Base-by-base conservation (phyloP, 1,140 invertebrate species). In the Asobara japonica region DNA sequence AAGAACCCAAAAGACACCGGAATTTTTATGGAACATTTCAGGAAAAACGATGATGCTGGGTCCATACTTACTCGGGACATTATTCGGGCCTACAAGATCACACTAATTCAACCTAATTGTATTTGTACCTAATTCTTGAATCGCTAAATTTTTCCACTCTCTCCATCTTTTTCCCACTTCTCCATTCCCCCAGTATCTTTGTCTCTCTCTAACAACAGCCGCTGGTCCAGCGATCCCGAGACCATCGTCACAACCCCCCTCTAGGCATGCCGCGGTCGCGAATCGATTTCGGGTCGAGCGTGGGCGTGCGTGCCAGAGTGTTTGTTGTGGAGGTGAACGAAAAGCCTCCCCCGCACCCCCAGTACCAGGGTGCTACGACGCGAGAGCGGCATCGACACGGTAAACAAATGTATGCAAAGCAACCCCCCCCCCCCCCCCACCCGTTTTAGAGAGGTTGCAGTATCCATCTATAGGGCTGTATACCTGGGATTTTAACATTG, bases 281-380 rank as follows among this genome's bases (percentile, higher is more conserved):
- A 72, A 72, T 72, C 70, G 70, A 72, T 72, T 72, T 66, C 64
- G 70, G 70, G 70, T 72, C 29, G 64, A 72, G 56, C 64, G 70
- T 72, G 70, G 64, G 70, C 64, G 70, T 72, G 70, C 70, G 70
- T 72, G 64, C 70, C 70, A 72, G 70, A 72, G 70, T 72, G 70
- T 72, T 72, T 72, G 70, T 72, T 72, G 70, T 72, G 64, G 48
- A 72, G 27, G 27, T 30, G 20, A 72, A 60, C 62, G 45, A 33
- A 60, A 60, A 38, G 13, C 48, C 56, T 22, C 30, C 38, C 29
- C 45, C 16, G n/a, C 8, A 1, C n/a, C 29, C 25, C 60, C 60
- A 60, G 27, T 29, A 13, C 51, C 13, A 20, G 51, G 51, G 7
- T 60, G 51, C 20, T 60, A 70, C 36, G 41, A 68, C 27, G 36